Evolutionary conservation across 2,113 vertebrate genomes (phyloP).

Genomic region (Rynchops niger): DNA sequence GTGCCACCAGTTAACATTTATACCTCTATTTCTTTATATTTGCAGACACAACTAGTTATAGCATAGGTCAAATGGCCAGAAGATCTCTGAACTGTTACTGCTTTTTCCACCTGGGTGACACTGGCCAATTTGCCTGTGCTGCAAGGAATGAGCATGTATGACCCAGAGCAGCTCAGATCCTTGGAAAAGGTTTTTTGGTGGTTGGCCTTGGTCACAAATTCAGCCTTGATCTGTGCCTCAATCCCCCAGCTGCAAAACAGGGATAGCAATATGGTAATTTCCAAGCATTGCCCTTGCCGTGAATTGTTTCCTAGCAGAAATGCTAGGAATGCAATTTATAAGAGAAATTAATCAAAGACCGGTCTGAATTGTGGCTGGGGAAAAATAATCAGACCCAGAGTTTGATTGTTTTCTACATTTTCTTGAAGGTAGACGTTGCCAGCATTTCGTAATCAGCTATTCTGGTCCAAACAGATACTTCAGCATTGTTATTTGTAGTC

Average conservation of each 20-base stretch:
- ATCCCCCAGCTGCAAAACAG: background rate
- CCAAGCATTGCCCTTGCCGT: background rate
- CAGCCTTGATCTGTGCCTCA: background rate
- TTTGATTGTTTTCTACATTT: slow-evolving; percentile 34
- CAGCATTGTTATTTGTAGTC: slow-evolving; percentile 12
- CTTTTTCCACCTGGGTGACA: background rate
- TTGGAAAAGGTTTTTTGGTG: background rate
- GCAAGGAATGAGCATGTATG: background rate
- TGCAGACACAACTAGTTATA: background rate
- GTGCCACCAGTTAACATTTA: background rate
- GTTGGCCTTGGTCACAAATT: background rate
- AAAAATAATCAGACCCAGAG: slow-evolving; percentile 20
- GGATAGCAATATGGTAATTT: background rate
- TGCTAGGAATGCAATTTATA: slow-evolving; percentile 18
- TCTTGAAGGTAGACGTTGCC: slow-evolving; percentile 23
- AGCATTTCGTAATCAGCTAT: slow-evolving; percentile 35
- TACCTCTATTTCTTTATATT: background rate
- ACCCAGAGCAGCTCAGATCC: background rate
- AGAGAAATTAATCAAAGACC: slow-evolving; percentile 45
- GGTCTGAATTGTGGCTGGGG: background rate
- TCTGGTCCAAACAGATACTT: slow-evolving; percentile 36
- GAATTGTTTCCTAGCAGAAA: slow-evolving; percentile 36
- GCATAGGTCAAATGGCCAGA: background rate
- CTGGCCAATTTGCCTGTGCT: background rate
- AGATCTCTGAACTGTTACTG: background rate